Base-by-base conservation (phyloP, 1,140 invertebrate genomes). In the Drosophila chauvacae region DNA sequence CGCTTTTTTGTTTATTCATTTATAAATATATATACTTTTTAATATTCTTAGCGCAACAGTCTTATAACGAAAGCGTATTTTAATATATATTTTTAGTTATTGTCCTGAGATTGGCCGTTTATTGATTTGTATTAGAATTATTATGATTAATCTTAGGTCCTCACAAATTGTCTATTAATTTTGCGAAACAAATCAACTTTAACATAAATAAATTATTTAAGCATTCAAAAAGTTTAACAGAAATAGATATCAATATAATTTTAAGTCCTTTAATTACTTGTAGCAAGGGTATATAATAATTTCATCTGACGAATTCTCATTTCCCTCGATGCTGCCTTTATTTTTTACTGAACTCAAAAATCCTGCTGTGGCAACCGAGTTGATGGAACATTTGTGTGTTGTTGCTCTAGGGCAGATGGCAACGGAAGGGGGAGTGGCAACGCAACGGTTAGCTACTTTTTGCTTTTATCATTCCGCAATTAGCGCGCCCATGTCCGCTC, bases 381-480 rank as follows among this genome's bases (percentile, higher is more conserved):
- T 72, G 55, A 50, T 72, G 45, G 55, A 42, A 62, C 74, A 77
- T 77, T 78, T 88, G 57, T 70, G 79, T 77, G 70, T 62, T 64
- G 71, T 58, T 47, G 62, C 58, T 66, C 63, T 18, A 65, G 30
- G 63, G 71, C 63, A 35, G 37, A 50, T 48, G 20, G 37, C 13
- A 39, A 33, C 37, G 41, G 26, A 51, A 26, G 41, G 37, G 51
- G 65, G 18, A 23, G 47, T 50, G 41, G 63, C 18, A 18, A 30
- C 20, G 66, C 45, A 28, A 50, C 26, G 51, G 77, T 74, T 80
- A 85, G 72, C 72, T 78, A 69, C 61, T 57, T 64, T 69, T 50
- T 59, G 37, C 65, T 88, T 87, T 88, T 88, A 90, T 88, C 84
- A 88, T 88, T 84, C 85, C 65, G 84, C 84, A 88, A 88, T 88